phyloP scores from a whole-genome alignment of 2,888 invertebrate species.

The Phytoseiulus persimilis region DNA sequence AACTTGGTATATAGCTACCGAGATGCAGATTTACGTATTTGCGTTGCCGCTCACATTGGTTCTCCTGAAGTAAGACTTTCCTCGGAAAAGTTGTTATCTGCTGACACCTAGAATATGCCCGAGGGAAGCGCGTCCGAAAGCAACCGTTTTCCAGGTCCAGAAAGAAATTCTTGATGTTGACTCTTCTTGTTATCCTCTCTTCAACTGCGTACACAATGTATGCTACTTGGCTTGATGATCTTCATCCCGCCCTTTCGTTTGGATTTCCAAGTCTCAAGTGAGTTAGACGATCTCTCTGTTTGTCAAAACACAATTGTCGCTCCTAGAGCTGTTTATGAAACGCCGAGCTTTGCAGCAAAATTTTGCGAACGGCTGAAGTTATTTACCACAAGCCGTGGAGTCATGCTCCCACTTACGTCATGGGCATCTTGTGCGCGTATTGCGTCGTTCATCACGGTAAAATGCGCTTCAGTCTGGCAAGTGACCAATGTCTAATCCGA shows the following conservation, averaged over 20 bases:
- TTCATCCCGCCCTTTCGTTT: not conserved
- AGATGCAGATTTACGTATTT: not conserved
- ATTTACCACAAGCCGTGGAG: slow-evolving; percentile 5
- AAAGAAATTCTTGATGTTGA: not conserved
- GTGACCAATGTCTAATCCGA: not conserved
- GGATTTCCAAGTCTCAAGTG: not conserved
- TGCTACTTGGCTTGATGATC: not conserved
- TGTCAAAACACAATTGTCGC: not conserved
- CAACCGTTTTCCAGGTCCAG: not conserved
- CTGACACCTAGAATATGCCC: not conserved
- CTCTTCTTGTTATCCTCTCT: not conserved
- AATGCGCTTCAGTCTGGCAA: not conserved
- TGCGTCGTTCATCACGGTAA: not conserved
- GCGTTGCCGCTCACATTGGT: not conserved
- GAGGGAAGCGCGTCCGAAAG: no score
- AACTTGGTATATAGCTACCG: not conserved
- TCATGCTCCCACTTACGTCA: not conserved
- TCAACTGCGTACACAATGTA: not conserved
- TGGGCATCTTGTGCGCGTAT: not conserved
- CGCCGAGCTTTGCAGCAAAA: not conserved
- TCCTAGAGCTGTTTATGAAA: not conserved
- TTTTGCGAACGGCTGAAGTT: not conserved
- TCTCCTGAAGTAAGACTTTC: not conserved
- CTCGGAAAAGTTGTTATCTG: not conserved
- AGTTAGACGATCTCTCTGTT: not conserved